These are phyloP conservation scores for Phocides pigmalion DNA, from an alignment of 1,140 invertebrate species.

Conservation along the genomic window DNA sequence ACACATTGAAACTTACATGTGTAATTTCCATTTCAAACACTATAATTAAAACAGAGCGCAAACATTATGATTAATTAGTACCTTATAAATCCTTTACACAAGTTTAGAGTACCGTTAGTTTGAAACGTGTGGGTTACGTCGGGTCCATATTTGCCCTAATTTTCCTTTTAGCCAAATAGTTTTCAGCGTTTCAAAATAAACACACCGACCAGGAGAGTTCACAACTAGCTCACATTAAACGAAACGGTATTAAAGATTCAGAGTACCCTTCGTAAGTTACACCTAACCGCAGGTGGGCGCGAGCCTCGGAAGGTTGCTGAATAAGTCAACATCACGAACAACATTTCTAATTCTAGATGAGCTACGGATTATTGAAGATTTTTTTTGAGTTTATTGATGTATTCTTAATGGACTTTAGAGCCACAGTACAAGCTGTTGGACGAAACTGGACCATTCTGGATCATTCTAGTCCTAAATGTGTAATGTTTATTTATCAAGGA, in stretches of 20 bases:
- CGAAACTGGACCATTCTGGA: too few relatives aligned
- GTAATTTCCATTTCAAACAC: background rate
- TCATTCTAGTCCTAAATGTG: too few relatives aligned
- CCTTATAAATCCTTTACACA: slow-evolving; percentile 25
- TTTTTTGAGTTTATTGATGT: background rate
- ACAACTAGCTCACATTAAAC: slow-evolving; percentile 76
- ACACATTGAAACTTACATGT: too few relatives aligned
- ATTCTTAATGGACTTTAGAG: background rate
- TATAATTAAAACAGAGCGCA: background rate
- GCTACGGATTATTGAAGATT: background rate
- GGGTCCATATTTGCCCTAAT: slow-evolving; percentile 31
- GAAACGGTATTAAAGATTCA: slow-evolving; percentile 82
- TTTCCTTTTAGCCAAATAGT: slow-evolving; percentile 41
- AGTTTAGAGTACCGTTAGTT: slow-evolving; percentile 17
- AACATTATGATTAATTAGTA: slow-evolving; percentile 18
- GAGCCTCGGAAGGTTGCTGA: slow-evolving; percentile 62
- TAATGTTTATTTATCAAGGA: too few relatives aligned
- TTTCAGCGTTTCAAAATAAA: slow-evolving; percentile 56
- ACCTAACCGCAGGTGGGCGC: slow-evolving; percentile 73
- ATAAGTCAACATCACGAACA: slow-evolving; percentile 63
- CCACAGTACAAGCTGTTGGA: too few relatives aligned
- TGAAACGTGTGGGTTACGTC: slow-evolving; percentile 1
- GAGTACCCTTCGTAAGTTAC: slow-evolving; percentile 77
- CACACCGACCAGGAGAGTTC: slow-evolving; percentile 56
- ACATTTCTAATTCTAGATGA: slow-evolving; percentile 41